Percentiles rank a stretch among this genome's conserved stretches.
phyloP scores from a whole-genome alignment of 2,797 vertebrate species.

The Oryzias dopingdopingensis region DNA sequence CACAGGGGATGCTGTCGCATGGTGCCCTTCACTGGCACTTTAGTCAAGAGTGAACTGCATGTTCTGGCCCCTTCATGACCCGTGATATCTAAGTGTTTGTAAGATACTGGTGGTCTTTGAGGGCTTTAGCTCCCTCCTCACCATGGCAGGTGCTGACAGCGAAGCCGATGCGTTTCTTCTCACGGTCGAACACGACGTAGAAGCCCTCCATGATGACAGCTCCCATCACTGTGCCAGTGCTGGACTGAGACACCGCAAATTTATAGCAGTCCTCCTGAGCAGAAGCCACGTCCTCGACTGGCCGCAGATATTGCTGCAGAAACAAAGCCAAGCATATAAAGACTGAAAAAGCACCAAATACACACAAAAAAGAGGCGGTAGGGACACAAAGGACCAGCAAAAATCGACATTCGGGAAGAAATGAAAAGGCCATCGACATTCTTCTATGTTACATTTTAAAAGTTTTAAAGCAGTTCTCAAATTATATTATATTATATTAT shows the following conservation, averaged over 20 bases:
- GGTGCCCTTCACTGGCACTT: too few relatives aligned
- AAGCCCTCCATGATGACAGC: conserved; percentile 99
- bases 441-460: too few relatives aligned
- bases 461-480: too few relatives aligned
- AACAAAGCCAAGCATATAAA: background rate
- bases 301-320: conserved; percentile 93
- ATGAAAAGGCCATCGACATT: too few relatives aligned
- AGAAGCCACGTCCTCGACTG: conserved; percentile 94
- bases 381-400: background rate
- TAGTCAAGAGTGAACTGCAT: too few relatives aligned
- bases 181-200: conserved; percentile 95
- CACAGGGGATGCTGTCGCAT: too few relatives aligned
- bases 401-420: too few relatives aligned
- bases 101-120: too few relatives aligned
- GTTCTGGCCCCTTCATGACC: too few relatives aligned
- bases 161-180: conserved; percentile 93
- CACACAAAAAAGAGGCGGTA: background rate
- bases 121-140: conserved; percentile 61
- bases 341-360: background rate
- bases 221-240: conserved; percentile 96
- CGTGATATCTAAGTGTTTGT: too few relatives aligned
- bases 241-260: conserved; percentile 97
- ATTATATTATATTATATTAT: too few relatives aligned
- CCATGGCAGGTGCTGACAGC: conserved; percentile 95
- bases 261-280: conserved; percentile 98